These are phyloP conservation scores for Copidosoma aretas DNA, from an alignment of 2,888 invertebrate species.

Conservation along the genomic window DNA sequence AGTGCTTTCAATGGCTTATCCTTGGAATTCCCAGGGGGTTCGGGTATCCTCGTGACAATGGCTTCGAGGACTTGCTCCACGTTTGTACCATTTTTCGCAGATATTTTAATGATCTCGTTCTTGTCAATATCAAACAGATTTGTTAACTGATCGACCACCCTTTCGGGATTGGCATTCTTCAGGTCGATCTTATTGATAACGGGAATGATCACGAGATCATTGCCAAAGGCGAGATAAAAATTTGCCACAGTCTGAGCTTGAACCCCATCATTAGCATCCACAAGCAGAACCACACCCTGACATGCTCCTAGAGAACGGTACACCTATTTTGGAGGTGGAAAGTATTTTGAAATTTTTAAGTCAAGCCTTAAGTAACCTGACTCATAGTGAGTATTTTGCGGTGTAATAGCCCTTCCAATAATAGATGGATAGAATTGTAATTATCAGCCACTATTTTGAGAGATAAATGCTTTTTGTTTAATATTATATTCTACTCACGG, in stretches of 20 bases:
- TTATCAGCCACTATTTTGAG: too few relatives aligned
- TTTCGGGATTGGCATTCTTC: conserved; percentile 86
- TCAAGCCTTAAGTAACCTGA: too few relatives aligned
- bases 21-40: conserved; percentile 73
- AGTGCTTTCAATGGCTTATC: conserved; percentile 76
- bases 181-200: conserved; percentile 97
- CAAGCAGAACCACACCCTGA: conserved; percentile 91
- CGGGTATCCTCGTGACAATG: conserved; percentile 80
- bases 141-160: conserved; percentile 79
- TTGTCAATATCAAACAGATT: conserved; percentile 82
- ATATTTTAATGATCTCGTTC: conserved; percentile 77
- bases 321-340: too few relatives aligned
- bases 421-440: too few relatives aligned
- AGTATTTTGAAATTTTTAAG: too few relatives aligned
- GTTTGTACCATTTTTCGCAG: conserved; percentile 91
- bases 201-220: conserved; percentile 84
- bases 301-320: conserved; percentile 89
- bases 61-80: conserved; percentile 78
- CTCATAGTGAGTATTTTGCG: too few relatives aligned
- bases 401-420: too few relatives aligned
- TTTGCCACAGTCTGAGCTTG: conserved; percentile 99
- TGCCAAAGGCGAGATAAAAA: conserved; percentile 86
- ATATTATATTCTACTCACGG: too few relatives aligned
- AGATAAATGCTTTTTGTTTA: too few relatives aligned
- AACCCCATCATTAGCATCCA: conserved; percentile 95